phyloP scores from a whole-genome alignment of 1,140 invertebrate genomes.

The Leucophenga varia region DNA sequence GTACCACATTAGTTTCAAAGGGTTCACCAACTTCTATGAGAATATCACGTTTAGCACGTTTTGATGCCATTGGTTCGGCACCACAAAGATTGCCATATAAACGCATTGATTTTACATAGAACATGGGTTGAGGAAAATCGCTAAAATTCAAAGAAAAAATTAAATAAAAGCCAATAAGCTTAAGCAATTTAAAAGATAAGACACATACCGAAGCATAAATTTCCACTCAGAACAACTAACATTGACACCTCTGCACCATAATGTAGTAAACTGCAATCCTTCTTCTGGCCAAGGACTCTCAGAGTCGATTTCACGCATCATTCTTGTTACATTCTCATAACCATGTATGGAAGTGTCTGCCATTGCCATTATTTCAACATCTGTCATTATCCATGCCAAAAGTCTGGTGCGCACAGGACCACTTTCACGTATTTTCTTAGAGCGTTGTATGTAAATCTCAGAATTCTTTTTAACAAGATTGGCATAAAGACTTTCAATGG shows the following conservation, averaged over 20 bases:
- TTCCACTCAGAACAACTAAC: slow-evolving; percentile 82
- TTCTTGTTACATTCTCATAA: slow-evolving; percentile 70
- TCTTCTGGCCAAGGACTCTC: slow-evolving; percentile 91
- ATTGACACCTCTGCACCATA: slow-evolving; percentile 88
- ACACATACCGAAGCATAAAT: slow-evolving; percentile 67
- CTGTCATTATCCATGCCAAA: slow-evolving; percentile 78
- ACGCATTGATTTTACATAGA: slow-evolving; percentile 78
- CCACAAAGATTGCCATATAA: slow-evolving; percentile 89
- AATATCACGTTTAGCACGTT: slow-evolving; percentile 73
- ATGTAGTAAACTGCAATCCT: slow-evolving; percentile 83
- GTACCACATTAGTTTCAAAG: slow-evolving; percentile 71
- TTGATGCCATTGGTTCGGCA: slow-evolving; percentile 82
- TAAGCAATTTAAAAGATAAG: neutral
- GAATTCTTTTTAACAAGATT: slow-evolving; percentile 86
- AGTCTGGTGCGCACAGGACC: slow-evolving; percentile 73
- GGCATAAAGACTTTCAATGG: slow-evolving; percentile 86
- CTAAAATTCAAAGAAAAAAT: slow-evolving; percentile 49
- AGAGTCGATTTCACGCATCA: slow-evolving; percentile 79
- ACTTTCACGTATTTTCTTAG: slow-evolving; percentile 75
- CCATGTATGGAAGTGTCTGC: slow-evolving; percentile 86
- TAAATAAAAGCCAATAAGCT: neutral
- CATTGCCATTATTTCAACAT: slow-evolving; percentile 79
- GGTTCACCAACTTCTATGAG: slow-evolving; percentile 73
- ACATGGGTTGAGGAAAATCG: slow-evolving; percentile 94
- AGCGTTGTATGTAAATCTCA: slow-evolving; percentile 93